Base-by-base conservation (phyloP, 1,140 invertebrate genomes). In the Dreissena polymorpha region DNA sequence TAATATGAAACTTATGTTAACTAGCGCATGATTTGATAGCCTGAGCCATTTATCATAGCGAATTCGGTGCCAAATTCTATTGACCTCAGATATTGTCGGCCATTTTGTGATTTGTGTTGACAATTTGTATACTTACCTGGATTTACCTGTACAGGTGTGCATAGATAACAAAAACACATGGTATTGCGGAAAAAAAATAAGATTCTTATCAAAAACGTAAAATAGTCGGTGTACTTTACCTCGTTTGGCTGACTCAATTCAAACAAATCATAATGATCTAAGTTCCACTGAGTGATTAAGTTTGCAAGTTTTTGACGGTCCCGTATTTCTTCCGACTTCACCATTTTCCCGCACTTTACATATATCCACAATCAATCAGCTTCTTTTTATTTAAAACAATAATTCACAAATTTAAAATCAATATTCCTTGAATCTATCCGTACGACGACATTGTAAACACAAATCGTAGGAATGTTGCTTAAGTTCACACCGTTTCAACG, bases 241-340 rank as follows among this genome's bases (percentile, higher is more conserved):
- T 99, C 98, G 94, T 99, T 98, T 65, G 99, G 99, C 93, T 98
- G 96, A 89, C 97, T 99, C 81, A 99, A 95, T 94, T 98, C 98
- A 94, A 99, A 99, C 86, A 99, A 95, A 94, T 99, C 99, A 92
- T 99, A 95, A 89, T 98, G 95, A 95, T 99, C 99, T 92, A 97
- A 97, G 95, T 99, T 99, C 99, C 99, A 99, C 95, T 99, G 91
- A 71, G 90, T 84, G 29, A 93, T 93, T 63, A 89, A 88, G 77
- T 87, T 72, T 63, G 80, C 84, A 71, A 92, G 85, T 80, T 87
- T 83, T 73, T 89, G 80, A 16, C 86, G 86, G 55, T 91, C 90
- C 21, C 60, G 81, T 21, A 83, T 63, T 75, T 77, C 64, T 67
- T 83, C 81, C 39, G 73, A 64, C 64, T 83, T 77, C 21, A 71